Evolutionary conservation across 1,140 invertebrate species (phyloP).

Genomic region (Trichonephila clavata): DNA sequence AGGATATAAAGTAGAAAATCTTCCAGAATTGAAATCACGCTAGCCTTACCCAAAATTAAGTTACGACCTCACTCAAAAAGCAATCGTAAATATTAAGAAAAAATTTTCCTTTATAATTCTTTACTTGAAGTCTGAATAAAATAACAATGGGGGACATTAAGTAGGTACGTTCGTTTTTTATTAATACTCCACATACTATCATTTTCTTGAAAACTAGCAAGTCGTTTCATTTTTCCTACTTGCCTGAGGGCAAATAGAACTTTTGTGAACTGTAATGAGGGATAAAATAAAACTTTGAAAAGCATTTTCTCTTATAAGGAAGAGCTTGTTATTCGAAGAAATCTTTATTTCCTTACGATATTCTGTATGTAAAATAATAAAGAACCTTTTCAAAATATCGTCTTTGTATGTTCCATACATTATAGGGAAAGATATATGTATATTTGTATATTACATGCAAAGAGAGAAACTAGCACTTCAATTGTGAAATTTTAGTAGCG

Average conservation of each 20-base stretch:
- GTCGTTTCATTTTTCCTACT: neutral
- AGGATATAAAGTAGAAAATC: neutral
- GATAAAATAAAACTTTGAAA: constrained; percentile 11
- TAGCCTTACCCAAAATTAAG: neutral
- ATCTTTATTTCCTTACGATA: neutral
- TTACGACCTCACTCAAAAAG: neutral
- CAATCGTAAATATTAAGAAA: neutral
- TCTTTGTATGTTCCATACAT: neutral
- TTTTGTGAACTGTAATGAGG: constrained; percentile 1
- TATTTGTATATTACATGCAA: neutral
- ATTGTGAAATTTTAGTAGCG: no score
- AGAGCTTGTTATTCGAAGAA: neutral
- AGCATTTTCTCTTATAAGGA: neutral
- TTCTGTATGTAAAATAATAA: constrained; percentile 4
- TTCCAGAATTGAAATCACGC: neutral
- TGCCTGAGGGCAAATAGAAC: neutral
- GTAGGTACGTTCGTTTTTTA: neutral
- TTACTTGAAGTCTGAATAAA: neutral
- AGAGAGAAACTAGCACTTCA: neutral
- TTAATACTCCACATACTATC: constrained; percentile 1
- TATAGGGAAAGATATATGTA: neutral
- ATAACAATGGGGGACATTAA: neutral
- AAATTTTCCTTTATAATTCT: neutral
- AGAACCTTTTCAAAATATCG: neutral
- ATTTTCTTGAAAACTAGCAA: neutral